Evolutionary conservation across 2,113 vertebrate genomes (phyloP).

Genomic region (Leptosomus discolor): DNA sequence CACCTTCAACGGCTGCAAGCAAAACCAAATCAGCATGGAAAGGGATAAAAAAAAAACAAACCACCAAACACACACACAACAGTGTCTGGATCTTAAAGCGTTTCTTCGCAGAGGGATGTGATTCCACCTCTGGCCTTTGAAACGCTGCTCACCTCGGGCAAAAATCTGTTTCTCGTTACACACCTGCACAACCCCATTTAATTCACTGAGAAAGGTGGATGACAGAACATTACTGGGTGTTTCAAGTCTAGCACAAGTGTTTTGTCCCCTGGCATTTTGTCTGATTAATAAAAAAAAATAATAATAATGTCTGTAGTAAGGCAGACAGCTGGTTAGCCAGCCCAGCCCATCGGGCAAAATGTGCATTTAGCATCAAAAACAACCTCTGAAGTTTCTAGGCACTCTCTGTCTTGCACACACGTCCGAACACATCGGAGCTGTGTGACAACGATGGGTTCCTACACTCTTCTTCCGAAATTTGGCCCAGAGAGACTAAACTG

Average conservation of each 20-base stretch:
- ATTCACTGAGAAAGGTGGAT: background rate
- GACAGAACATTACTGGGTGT: background rate
- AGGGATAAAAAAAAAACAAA: background rate
- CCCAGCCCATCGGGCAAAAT: background rate
- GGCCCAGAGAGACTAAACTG: background rate
- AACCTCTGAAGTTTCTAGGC: background rate
- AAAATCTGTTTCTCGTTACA: conserved; percentile 1
- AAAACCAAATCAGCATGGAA: background rate
- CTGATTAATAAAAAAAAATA: background rate
- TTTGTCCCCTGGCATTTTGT: background rate
- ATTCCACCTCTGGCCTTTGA: conserved; percentile 13
- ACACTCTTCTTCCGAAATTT: background rate
- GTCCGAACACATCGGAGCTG: background rate
- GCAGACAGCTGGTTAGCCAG: background rate
- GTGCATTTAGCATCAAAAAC: background rate
- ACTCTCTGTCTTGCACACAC: rapidly evolving
- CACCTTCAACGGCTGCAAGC: background rate
- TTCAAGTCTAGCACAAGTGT: background rate
- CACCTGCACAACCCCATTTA: conserved; percentile 12
- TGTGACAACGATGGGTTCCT: background rate
- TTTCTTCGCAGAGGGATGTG: background rate
- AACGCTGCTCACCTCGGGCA: background rate
- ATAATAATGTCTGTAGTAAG: background rate
- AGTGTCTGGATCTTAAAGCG: background rate
- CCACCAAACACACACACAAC: background rate